Evolutionary conservation across 2,113 vertebrate species (phyloP).

Genomic region (Camelus dromedarius): DNA sequence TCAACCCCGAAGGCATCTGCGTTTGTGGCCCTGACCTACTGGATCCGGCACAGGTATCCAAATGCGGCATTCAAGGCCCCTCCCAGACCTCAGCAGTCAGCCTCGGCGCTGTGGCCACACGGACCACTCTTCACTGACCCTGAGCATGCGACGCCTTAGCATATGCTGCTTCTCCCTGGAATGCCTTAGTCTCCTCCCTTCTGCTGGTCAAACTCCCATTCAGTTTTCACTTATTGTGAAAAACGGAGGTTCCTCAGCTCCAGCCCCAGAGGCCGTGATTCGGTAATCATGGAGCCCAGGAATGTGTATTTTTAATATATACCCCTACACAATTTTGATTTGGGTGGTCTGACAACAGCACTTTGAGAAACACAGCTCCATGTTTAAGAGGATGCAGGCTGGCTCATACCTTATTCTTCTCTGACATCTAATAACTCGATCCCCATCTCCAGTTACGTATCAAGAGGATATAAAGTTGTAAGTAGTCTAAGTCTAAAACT

Average conservation of each 20-base stretch:
- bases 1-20: neutral
- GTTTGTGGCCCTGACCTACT: neutral
- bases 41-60: neutral
- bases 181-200: neutral
- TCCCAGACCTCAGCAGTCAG: neutral
- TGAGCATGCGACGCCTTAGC: neutral
- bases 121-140: neutral
- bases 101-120: neutral
- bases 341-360: slow-evolving; percentile 3
- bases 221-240: slow-evolving; percentile 24
- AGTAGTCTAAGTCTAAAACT: slow-evolving; percentile 72
- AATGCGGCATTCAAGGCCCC: neutral
- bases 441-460: slow-evolving; percentile 33
- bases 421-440: slow-evolving; percentile 26
- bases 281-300: neutral
- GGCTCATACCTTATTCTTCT: slow-evolving; percentile 41
- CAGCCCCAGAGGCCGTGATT: neutral
- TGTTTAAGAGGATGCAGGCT: neutral
- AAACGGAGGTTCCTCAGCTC: slow-evolving; percentile 4
- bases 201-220: slow-evolving; percentile 9
- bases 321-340: neutral
- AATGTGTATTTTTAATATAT: neutral
- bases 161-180: neutral
- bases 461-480: slow-evolving; percentile 45
- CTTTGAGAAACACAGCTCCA: neutral